Evolutionary conservation across 2,797 vertebrate genomes (phyloP), one percentile per base, ranked within the genome.

Genomic region (Odontamblyopus rebecca): DNA sequence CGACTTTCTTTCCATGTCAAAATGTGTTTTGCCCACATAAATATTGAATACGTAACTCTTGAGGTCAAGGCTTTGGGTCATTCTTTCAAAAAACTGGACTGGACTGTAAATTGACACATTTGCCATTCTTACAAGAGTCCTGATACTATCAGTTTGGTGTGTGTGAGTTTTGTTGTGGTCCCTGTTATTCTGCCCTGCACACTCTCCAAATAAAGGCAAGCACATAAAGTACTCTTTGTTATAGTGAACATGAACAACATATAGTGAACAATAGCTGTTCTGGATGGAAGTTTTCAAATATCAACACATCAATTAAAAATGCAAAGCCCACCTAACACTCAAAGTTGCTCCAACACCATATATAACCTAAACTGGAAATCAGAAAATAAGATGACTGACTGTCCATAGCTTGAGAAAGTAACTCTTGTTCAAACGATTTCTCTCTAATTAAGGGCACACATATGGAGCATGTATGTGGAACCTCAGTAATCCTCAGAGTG

Each of bases 371-470:
- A 18, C 18, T 57, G 8, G 8, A 23, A 61, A 61, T 38, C 30
- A n/a, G 61, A 38, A n/a, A 8, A 61, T 8, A n/a, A n/a, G 32
- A 62, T 38, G 32, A 62, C 12, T 61, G 29, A 27, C 56, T 27
- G 27, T 30, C 27, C 15, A 60, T 7, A 57, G 11, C 23, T 23
- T 12, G 23, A 61, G 6, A 32, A 18, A 32, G 5, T 30, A n/a
- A 35, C 16, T 32, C 5, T 32, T 61, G 27, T 61, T 61, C 6
- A 16, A 30, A 0, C 8, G 32, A 62, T 12, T 19, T 38, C 61
- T 38, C 19, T 62, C 30, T 62, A 38, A 62, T n/a, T 62, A 38
- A 62, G 32, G 32, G 18, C 32, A 63, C 41, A 63, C 61, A 63
- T n/a, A 63, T 63, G 61, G 35, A 44, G 35, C 61, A 44, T 61